phyloP scores from a whole-genome alignment of 2,113 vertebrate species.

The Anolis carolinensis region DNA sequence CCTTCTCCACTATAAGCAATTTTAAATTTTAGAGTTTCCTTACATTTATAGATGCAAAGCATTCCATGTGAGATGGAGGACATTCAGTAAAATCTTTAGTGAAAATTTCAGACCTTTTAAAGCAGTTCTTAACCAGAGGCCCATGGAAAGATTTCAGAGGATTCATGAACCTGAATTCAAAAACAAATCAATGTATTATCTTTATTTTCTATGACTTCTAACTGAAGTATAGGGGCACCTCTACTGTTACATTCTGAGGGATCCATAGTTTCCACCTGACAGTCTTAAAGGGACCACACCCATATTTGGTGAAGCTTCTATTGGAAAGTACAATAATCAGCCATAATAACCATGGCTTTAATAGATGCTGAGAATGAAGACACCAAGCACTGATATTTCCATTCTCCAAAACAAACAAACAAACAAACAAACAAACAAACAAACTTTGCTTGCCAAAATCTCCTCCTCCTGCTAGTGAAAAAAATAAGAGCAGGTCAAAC shows the following conservation, averaged over 20 bases:
- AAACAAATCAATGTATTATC: no score
- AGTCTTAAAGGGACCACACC: neutral
- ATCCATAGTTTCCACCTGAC: no score
- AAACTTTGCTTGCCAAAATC: no score
- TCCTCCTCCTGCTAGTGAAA: neutral
- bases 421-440: no score
- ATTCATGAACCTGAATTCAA: no score
- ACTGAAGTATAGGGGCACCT: no score
- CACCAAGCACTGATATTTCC: neutral
- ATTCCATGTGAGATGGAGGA: no score
- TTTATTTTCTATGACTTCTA: no score
- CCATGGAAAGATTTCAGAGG: no score
- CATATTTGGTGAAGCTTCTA: neutral
- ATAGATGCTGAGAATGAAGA: neutral
- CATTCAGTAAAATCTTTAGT: slow-evolving; percentile 11
- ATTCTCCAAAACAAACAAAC: no score
- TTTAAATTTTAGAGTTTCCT: neutral
- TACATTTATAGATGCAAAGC: no score
- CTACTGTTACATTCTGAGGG: no score
- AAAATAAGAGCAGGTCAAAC: neutral
- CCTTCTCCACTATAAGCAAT: neutral
- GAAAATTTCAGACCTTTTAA: slow-evolving; percentile 8
- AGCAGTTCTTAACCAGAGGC: neutral
- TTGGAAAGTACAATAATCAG: neutral
- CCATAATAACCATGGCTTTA: neutral